phyloP scores from a whole-genome alignment of 2,113 vertebrate genomes.

The Carollia perspicillata region DNA sequence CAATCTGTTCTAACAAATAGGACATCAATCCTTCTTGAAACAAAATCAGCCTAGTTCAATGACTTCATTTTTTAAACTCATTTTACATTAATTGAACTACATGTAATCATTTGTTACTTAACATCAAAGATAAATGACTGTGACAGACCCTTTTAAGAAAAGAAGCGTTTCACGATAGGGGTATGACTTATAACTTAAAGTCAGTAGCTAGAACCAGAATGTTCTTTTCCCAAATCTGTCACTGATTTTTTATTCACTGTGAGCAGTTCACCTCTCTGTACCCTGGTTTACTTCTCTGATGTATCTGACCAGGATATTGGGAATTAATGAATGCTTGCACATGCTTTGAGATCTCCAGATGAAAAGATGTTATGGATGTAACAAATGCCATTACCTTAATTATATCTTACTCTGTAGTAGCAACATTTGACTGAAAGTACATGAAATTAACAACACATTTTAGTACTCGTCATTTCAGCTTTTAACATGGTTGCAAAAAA shows the following conservation, averaged over 20 bases:
- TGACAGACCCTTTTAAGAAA: not conserved
- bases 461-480: constrained; percentile 5
- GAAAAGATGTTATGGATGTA: constrained; percentile 8
- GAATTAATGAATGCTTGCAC: constrained; percentile 26
- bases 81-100: constrained; percentile 26
- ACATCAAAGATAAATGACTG: not conserved
- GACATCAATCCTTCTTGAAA: constrained; percentile 25
- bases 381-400: not conserved
- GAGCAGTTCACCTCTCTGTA: constrained; percentile 11
- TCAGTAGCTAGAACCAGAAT: not conserved
- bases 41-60: not conserved
- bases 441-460: constrained; percentile 7
- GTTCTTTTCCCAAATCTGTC: constrained; percentile 40
- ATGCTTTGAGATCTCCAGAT: constrained; percentile 29
- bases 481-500: constrained; percentile 33
- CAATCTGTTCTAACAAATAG: not conserved
- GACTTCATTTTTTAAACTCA: constrained; percentile 35
- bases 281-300: constrained; percentile 51
- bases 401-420: not conserved
- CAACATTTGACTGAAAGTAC: not conserved
- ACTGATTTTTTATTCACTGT: constrained; percentile 3
- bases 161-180: constrained; percentile 3
- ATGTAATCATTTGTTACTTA: constrained; percentile 26
- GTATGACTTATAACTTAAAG: not conserved
- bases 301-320: not conserved